Percentiles rank a stretch among this genome's conserved stretches.
phyloP scores from a whole-genome alignment of 1,140 invertebrate species.

The Copidosoma floridanum region DNA sequence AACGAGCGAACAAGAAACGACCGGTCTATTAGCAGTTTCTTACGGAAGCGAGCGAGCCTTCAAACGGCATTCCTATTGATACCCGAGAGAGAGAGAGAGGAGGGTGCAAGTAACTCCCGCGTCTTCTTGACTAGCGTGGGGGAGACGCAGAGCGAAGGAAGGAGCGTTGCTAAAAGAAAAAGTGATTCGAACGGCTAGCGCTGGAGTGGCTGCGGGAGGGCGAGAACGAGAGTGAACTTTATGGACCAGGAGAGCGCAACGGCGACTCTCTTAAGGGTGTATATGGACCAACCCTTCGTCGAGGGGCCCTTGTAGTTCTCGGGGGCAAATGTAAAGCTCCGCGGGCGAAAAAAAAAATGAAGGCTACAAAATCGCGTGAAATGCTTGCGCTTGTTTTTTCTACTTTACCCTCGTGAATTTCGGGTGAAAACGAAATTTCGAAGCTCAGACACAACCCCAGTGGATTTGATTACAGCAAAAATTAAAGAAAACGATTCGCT shows the following conservation, averaged over 20 bases:
- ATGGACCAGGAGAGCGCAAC: constrained; percentile 37
- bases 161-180: constrained; percentile 9
- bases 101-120: constrained; percentile 18
- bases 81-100: constrained; percentile 12
- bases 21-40: constrained; percentile 48
- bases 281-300: too few relatives aligned
- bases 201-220: constrained; percentile 22
- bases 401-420: too few relatives aligned
- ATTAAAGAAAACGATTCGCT: too few relatives aligned
- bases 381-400: constrained; percentile 4
- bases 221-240: constrained; percentile 36
- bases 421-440: neutral
- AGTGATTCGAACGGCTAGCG: neutral
- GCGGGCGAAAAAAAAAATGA: too few relatives aligned
- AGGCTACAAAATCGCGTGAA: constrained; percentile 16
- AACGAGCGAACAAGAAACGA: neutral
- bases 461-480: too few relatives aligned
- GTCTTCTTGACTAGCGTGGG: too few relatives aligned
- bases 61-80: constrained; percentile 46
- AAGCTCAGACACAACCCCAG: neutral
- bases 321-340: constrained; percentile 2
- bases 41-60: constrained; percentile 45
- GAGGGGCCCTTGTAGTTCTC: constrained; percentile 23
- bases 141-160: neutral
- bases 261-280: too few relatives aligned